Evolutionary conservation across 2,888 invertebrate genomes (phyloP).

Genomic region (Tricholauxania praeusta): DNA sequence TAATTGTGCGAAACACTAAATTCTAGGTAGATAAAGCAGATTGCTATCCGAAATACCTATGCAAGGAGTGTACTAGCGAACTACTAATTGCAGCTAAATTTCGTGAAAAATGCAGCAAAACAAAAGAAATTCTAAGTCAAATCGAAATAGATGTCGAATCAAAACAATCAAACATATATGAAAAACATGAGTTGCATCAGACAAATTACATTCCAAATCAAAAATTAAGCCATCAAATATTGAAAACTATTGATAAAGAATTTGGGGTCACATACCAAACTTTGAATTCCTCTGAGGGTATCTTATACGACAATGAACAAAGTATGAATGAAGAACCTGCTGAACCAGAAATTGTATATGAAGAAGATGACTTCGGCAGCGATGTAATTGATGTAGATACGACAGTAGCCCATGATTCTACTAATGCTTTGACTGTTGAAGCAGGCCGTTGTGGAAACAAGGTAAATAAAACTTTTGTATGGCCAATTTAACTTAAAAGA

Average conservation of each 20-base stretch:
- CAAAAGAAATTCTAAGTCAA: conserved; percentile 50
- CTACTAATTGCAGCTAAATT: conserved; percentile 61
- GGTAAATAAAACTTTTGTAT: conserved; percentile 34
- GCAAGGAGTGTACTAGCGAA: conserved; percentile 63
- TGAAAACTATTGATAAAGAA: conserved; percentile 1
- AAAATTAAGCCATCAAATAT: conserved; percentile 21
- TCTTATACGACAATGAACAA: no score
- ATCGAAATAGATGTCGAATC: conserved; percentile 5
- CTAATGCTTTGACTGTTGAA: background rate
- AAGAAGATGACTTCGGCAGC: background rate
- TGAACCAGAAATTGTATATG: background rate
- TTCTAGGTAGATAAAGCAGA: conserved; percentile 56
- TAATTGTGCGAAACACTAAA: background rate
- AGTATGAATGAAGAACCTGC: no score
- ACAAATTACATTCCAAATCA: background rate
- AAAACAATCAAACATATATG: no score
- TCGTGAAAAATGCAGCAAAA: conserved; percentile 59
- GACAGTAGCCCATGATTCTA: background rate
- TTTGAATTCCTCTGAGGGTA: background rate
- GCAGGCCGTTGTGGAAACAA: background rate
- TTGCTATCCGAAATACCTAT: conserved; percentile 60
- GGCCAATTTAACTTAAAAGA: no score
- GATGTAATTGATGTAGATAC: background rate
- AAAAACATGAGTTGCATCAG: no score
- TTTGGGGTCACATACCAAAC: conserved; percentile 26